These are phyloP conservation scores for Orussus abietinus DNA, from an alignment of 1,140 invertebrate genomes.

Conservation along the genomic window DNA sequence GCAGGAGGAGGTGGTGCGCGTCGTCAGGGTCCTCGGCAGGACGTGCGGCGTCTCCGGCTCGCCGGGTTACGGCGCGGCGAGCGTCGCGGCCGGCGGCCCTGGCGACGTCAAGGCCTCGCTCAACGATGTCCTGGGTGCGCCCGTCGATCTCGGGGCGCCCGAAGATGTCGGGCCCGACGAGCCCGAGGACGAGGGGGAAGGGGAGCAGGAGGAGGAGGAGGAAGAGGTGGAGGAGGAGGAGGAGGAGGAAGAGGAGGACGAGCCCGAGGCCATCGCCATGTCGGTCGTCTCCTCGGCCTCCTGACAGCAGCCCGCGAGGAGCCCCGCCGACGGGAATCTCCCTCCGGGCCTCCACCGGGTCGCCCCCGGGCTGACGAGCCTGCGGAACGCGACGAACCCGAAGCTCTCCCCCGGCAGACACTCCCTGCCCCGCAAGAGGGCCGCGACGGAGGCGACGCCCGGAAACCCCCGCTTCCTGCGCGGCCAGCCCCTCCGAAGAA, in stretches of 20 bases:
- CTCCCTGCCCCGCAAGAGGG: constrained; percentile 59
- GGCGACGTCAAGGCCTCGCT: constrained; percentile 32
- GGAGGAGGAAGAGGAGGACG: too few species aligned
- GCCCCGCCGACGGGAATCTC: constrained; percentile 45
- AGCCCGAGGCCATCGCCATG: constrained; percentile 59
- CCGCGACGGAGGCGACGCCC: constrained; percentile 43
- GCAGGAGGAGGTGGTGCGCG: constrained; percentile 82
- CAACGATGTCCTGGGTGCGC: constrained; percentile 32
- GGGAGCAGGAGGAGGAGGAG: constrained; percentile 57
- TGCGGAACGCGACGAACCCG: constrained; percentile 51
- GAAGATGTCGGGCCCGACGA: constrained; percentile 53
- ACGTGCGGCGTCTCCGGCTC: constrained; percentile 41
- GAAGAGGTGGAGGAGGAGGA: too few species aligned
- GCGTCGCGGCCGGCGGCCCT: constrained; percentile 22
- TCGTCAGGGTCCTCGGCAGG: constrained; percentile 59
- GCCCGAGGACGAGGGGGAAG: too few species aligned
- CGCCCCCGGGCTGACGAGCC: constrained; percentile 49
- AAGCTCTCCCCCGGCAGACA: constrained; percentile 56
- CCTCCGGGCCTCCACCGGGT: constrained; percentile 47
- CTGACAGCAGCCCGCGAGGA: constrained; percentile 59
- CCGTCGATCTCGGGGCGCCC: constrained; percentile 33
- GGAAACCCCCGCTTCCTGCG: constrained; percentile 55
- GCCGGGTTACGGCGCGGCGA: constrained; percentile 8
- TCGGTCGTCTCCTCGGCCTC: constrained; percentile 58
- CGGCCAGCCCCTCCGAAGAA: constrained; percentile 61